phyloP scores from a whole-genome alignment of 2,113 vertebrate species.

The Grus americana region DNA sequence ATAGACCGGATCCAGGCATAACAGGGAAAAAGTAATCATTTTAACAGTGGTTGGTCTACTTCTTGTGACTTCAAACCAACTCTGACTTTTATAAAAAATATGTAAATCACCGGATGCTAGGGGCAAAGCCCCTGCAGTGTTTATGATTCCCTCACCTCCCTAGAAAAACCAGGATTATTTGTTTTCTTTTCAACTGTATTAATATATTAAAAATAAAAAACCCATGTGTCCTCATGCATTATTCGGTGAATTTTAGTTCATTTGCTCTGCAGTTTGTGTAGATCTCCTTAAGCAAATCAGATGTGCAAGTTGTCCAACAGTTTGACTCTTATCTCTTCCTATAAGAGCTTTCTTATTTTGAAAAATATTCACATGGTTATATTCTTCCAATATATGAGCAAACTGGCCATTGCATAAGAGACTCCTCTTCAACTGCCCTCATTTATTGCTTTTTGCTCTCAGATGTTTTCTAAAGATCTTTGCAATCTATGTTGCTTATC shows the following conservation, averaged over 20 bases:
- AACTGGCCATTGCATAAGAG: not conserved
- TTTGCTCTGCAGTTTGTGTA: not conserved
- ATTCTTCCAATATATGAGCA: not conserved
- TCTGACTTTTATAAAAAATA: slow-evolving; percentile 47
- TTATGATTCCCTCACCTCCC: not conserved
- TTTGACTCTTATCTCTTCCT: not conserved
- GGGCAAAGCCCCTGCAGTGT: slow-evolving; percentile 39
- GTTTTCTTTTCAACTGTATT: not conserved
- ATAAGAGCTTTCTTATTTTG: not conserved
- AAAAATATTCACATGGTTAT: not conserved
- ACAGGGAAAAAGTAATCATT: slow-evolving; percentile 40
- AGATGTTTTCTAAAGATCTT: not conserved
- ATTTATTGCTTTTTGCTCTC: not conserved
- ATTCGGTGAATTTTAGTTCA: not conserved
- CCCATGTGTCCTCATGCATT: not conserved
- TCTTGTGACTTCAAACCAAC: slow-evolving; percentile 54
- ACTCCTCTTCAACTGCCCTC: not conserved
- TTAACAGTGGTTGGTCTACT: slow-evolving; percentile 60
- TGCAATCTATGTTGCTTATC: not conserved
- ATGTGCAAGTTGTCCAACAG: not conserved
- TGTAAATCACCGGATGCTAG: slow-evolving; percentile 13
- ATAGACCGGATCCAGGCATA: not conserved
- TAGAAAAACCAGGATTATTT: slow-evolving; percentile 48
- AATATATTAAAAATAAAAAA: not conserved
- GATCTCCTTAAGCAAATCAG: not conserved